These are phyloP conservation scores for Carollia perspicillata DNA, from an alignment of 2,113 vertebrate genomes.

Conservation along the genomic window DNA sequence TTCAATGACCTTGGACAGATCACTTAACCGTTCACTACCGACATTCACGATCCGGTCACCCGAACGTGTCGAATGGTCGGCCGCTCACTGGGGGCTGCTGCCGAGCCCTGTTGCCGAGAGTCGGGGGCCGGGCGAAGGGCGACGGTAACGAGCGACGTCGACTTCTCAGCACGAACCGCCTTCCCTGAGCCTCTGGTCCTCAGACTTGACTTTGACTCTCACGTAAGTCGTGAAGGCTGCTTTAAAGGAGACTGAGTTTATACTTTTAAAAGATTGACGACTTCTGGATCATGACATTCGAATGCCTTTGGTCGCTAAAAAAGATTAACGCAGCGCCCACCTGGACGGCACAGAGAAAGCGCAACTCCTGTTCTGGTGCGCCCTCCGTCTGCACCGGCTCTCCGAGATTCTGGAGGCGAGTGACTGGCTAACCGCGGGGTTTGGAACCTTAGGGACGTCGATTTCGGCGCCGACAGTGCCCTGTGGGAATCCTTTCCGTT, in stretches of 20 bases:
- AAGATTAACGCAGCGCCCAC: not conserved
- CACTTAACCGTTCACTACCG: not conserved
- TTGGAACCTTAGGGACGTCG: not conserved
- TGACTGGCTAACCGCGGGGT: not conserved
- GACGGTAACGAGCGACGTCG: not conserved
- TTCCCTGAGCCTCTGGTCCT: not conserved
- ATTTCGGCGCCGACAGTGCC: not conserved
- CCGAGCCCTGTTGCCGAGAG: not conserved
- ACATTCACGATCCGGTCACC: not conserved
- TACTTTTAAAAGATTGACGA: not conserved
- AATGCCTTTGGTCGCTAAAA: not conserved
- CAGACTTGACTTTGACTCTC: not conserved
- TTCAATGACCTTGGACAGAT: constrained; percentile 7
- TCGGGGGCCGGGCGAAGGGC: not conserved
- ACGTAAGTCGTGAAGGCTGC: not conserved
- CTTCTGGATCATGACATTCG: not conserved
- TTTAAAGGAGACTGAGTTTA: constrained; percentile 10
- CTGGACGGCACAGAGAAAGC: not conserved
- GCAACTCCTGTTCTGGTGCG: not conserved
- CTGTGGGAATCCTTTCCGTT: not conserved
- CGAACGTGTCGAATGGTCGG: not conserved
- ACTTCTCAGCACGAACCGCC: not conserved
- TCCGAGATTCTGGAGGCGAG: not conserved
- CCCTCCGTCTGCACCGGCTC: not conserved
- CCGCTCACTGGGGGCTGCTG: not conserved